phyloP scores from a whole-genome alignment of 2,888 invertebrate species.

The Heliconius ismenius region DNA sequence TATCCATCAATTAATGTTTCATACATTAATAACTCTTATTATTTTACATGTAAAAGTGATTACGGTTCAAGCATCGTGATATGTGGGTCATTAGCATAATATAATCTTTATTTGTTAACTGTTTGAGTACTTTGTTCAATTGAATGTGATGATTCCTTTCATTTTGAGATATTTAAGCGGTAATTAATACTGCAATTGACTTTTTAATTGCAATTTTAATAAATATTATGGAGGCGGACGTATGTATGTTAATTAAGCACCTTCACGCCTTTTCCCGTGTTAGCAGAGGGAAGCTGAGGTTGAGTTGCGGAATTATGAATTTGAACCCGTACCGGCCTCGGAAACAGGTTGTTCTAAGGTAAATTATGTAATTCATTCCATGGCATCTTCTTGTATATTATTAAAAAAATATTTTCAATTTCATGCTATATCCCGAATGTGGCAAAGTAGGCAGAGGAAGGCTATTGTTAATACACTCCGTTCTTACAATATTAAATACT shows the following conservation, averaged over 20 bases:
- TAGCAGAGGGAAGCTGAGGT: background rate
- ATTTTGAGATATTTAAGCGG: slow-evolving; percentile 5
- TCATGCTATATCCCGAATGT: too few species aligned
- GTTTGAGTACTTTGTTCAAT: slow-evolving; percentile 30
- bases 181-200: slow-evolving; percentile 4
- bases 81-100: slow-evolving; percentile 71
- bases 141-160: slow-evolving; percentile 16
- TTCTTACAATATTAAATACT: too few species aligned
- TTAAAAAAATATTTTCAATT: too few species aligned
- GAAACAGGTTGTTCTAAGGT: background rate
- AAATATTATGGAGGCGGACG: slow-evolving; percentile 13
- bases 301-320: background rate
- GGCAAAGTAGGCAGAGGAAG: too few species aligned
- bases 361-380: too few species aligned
- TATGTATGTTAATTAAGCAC: background rate
- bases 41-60: slow-evolving; percentile 21
- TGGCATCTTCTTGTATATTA: background rate
- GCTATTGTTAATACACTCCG: too few species aligned
- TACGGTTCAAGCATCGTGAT: slow-evolving; percentile 24
- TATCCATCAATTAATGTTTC: slow-evolving; percentile 40
- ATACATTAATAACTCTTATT: slow-evolving; percentile 30
- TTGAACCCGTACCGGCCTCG: too few species aligned
- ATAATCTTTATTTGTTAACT: slow-evolving; percentile 41
- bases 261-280: background rate
- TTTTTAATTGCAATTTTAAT: slow-evolving; percentile 7